These are phyloP conservation scores for Cheilosia variabilis DNA, from an alignment of 2,888 invertebrate species.

Conservation along the genomic window DNA sequence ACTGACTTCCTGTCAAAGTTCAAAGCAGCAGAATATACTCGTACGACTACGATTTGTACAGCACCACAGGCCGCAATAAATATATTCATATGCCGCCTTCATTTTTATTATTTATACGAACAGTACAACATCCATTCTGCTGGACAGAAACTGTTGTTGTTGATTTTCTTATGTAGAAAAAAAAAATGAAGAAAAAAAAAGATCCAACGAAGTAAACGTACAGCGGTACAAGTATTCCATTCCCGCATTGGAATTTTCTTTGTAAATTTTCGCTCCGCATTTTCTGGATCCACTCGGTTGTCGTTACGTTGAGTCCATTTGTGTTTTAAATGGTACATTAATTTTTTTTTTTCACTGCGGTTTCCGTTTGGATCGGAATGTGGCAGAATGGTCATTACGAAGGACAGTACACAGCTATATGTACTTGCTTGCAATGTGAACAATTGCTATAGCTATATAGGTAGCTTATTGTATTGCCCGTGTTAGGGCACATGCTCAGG, in stretches of 20 bases:
- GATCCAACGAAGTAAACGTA: no score
- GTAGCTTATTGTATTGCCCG: no score
- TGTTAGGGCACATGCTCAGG: no score
- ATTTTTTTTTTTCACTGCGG: constrained; percentile 33
- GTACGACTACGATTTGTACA: background rate
- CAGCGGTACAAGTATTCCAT: background rate
- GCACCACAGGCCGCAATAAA: constrained; percentile 45
- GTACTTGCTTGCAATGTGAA: background rate
- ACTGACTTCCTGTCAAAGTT: constrained; percentile 76
- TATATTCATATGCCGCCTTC: constrained; percentile 32
- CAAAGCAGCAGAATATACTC: constrained; percentile 56
- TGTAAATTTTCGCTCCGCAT: constrained; percentile 42
- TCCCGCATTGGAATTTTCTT: constrained; percentile 50
- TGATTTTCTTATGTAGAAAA: constrained; percentile 47
- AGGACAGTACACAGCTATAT: constrained; percentile 7
- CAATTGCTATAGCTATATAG: background rate
- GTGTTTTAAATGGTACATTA: constrained; percentile 33
- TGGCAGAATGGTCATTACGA: constrained; percentile 29
- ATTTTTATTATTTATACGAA: constrained; percentile 43
- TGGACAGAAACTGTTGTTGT: constrained; percentile 52
- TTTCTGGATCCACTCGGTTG: constrained; percentile 26
- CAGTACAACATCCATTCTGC: constrained; percentile 6
- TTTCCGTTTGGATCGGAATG: constrained; percentile 53
- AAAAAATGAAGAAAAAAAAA: constrained; percentile 3
- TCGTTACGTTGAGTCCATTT: constrained; percentile 43